Percentiles rank a stretch among this genome's conserved stretches.
These are phyloP conservation scores for Mus spicilegus DNA, from an alignment of 2,113 vertebrate species.

Conservation along the genomic window DNA sequence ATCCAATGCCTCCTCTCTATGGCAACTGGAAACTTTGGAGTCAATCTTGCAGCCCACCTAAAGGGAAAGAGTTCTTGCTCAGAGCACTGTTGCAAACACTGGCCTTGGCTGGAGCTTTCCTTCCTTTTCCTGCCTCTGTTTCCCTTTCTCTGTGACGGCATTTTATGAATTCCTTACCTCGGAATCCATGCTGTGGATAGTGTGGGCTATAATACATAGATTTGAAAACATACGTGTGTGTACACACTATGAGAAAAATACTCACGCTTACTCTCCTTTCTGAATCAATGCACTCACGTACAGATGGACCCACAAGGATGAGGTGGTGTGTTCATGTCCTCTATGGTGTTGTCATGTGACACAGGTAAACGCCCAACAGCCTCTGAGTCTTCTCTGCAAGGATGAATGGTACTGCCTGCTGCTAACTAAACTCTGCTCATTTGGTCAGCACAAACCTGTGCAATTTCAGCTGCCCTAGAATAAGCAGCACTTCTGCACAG, in stretches of 20 bases:
- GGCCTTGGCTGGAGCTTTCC: not conserved
- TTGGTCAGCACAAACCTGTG: not conserved
- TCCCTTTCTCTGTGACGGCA: not conserved
- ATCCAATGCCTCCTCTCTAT: constrained; percentile 4
- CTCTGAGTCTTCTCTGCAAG: not conserved
- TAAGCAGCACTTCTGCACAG: not conserved
- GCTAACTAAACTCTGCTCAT: not conserved
- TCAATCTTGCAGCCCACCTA: not conserved
- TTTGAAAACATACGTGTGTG: not conserved
- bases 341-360: not conserved
- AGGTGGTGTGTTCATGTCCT: not conserved
- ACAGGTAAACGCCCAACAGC: not conserved
- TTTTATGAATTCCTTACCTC: constrained; percentile 8
- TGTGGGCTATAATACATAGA: not conserved
- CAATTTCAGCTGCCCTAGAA: constrained; percentile 13
- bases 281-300: not conserved
- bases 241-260: not conserved
- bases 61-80: constrained; percentile 18
- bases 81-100: not conserved
- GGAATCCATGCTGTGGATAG: not conserved
- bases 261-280: not conserved
- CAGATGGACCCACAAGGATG: not conserved
- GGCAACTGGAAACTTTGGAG: not conserved
- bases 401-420: not conserved
- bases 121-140: not conserved